Conservation (phyloP, 2,797 vertebrate genomes). For the Onychomys torridus region DNA sequence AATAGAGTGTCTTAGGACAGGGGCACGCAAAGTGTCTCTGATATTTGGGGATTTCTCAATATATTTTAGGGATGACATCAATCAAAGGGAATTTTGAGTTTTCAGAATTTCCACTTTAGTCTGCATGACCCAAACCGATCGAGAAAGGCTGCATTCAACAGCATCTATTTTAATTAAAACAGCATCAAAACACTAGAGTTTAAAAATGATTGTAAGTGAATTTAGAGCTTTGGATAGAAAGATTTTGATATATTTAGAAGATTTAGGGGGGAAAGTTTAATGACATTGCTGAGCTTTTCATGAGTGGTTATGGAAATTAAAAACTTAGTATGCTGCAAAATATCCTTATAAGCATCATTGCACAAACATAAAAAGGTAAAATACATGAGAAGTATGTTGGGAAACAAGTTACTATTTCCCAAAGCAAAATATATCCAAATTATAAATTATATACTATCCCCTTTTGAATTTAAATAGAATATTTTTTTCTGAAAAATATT, state of each 20-base stretch:
- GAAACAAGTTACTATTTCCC: conserved; percentile 15
- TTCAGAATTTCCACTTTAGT: neutral
- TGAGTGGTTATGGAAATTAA: conserved; percentile 24
- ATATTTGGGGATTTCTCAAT: neutral
- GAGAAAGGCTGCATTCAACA: neutral
- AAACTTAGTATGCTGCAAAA: neutral
- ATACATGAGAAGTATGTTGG: neutral
- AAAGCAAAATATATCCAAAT: conserved; percentile 43
- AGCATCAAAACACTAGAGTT: conserved; percentile 50
- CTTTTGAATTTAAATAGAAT: conserved; percentile 58
- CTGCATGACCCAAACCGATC: neutral
- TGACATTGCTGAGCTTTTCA: neutral
- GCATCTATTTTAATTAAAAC: conserved; percentile 2
- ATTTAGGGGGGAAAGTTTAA: neutral
- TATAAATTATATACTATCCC: conserved; percentile 30
- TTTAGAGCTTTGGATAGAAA: conserved; percentile 14
- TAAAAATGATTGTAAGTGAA: conserved; percentile 32
- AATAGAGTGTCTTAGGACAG: neutral
- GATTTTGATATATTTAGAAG: conserved; percentile 2
- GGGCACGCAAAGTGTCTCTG: neutral
- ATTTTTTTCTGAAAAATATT: conserved; percentile 52
- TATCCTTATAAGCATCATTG: neutral
- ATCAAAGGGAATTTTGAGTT: neutral
- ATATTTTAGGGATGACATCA: neutral
- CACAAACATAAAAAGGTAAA: conserved; percentile 37